These are phyloP conservation scores for Halocynthia roretzi DNA, from an alignment of 23 tunicate genomes.

Conservation along the genomic window DNA sequence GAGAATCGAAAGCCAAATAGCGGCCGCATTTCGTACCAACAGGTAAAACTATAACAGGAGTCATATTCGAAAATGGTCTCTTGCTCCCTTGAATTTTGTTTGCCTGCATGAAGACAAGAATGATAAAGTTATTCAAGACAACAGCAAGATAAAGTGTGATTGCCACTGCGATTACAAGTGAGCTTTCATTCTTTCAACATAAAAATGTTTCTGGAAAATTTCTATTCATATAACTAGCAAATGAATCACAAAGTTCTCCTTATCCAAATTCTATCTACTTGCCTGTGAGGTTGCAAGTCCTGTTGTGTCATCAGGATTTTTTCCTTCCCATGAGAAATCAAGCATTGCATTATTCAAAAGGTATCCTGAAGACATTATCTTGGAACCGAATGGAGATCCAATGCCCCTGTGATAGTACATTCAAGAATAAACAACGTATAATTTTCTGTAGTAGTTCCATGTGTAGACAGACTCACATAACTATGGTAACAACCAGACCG, in stretches of 20 bases:
- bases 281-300: conserved; percentile 4
- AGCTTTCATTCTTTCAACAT: too few relatives aligned
- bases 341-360: conserved; percentile 72
- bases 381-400: conserved; percentile 76
- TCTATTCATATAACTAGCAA: not conserved
- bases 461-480: conserved; percentile 43
- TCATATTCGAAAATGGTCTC: conserved; percentile 53
- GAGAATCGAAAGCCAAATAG: conserved; percentile 29
- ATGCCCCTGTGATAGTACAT: conserved; percentile 36
- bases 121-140: not conserved
- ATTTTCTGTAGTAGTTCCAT: not conserved
- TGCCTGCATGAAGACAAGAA: conserved; percentile 33
- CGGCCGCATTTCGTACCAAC: conserved; percentile 53
- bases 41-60: conserved; percentile 51
- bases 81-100: conserved; percentile 30
- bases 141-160: not conserved
- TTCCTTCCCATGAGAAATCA: conserved; percentile 72
- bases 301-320: not conserved
- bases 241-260: not conserved
- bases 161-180: conserved; percentile 1
- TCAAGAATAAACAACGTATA: not conserved
- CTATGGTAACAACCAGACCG: conserved; percentile 40
- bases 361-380: conserved; percentile 35
- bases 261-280: not conserved
- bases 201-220: too few relatives aligned